These are phyloP conservation scores for Pygocentrus nattereri DNA, from an alignment of 2,797 vertebrate species.

Conservation along the genomic window DNA sequence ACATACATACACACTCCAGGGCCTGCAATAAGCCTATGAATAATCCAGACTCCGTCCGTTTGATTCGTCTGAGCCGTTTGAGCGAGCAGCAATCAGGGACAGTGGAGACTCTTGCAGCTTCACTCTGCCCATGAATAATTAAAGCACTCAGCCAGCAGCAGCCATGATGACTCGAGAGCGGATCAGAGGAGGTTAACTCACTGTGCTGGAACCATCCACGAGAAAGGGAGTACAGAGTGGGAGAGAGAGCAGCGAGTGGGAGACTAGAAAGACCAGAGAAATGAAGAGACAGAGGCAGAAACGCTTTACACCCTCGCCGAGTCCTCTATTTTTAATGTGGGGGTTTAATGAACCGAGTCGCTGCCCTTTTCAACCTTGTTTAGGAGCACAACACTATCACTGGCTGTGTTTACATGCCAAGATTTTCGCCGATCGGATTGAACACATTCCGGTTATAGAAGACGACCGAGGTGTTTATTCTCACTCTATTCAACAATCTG, in stretches of 20 bases:
- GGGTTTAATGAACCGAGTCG: conserved; percentile 24
- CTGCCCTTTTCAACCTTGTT: conserved; percentile 15
- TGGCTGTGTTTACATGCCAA: no score
- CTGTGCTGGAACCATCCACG: neutral
- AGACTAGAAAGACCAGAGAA: neutral
- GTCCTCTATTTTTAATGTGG: conserved; percentile 37
- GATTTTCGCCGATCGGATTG: no score
- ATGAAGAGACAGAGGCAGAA: neutral
- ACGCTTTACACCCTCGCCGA: neutral
- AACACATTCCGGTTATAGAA: no score
- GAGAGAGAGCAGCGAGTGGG: neutral
- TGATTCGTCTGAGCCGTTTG: conserved; percentile 35
- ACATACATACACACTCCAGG: neutral
- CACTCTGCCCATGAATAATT: conserved; percentile 49
- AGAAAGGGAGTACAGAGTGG: neutral
- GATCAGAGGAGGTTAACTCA: conserved; percentile 31
- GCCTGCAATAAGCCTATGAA: conserved; percentile 18
- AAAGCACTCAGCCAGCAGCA: conserved; percentile 39
- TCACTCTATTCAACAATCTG: no score
- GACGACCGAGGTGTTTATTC: no score
- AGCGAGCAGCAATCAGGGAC: conserved; percentile 24
- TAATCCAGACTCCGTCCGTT: conserved; percentile 33
- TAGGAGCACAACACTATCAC: neutral
- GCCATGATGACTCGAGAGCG: conserved; percentile 3
- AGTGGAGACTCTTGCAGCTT: neutral